Evolutionary conservation across 1,140 invertebrate genomes (phyloP).

Genomic region (Zaprionus inermis): DNA sequence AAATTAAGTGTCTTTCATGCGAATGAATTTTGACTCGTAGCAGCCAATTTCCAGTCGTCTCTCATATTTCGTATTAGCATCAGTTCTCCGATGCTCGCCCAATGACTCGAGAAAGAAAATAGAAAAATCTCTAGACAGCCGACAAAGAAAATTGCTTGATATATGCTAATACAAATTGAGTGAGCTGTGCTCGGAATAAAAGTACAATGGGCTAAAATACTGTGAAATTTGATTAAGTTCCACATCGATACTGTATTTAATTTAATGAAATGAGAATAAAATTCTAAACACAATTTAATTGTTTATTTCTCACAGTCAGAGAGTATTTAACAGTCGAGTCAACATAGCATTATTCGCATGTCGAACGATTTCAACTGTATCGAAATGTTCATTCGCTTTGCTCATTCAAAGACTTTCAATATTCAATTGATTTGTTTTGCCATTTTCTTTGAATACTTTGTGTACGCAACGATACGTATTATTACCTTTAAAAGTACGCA

Average conservation of each 20-base stretch:
- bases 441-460: neutral
- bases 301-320: neutral
- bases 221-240: neutral
- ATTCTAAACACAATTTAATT: neutral
- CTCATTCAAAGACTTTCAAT: conserved; percentile 18
- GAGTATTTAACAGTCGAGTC: neutral
- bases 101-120: conserved; percentile 7
- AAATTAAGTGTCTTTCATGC: conserved; percentile 66
- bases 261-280: too few relatives aligned
- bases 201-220: neutral
- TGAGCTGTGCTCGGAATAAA: neutral
- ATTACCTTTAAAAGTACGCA: neutral
- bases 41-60: conserved; percentile 13
- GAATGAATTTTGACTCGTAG: conserved; percentile 60
- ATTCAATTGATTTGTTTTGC: conserved; percentile 6
- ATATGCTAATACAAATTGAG: neutral
- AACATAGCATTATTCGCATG: neutral
- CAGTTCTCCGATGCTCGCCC: neutral
- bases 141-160: conserved; percentile 15
- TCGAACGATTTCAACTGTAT: neutral
- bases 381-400: conserved; percentile 8
- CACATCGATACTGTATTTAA: neutral
- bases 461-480: neutral
- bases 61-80: neutral
- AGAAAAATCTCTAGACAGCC: conserved; percentile 5